phyloP scores from a whole-genome alignment of 2,797 vertebrate genomes.

The Trachurus trachurus region DNA sequence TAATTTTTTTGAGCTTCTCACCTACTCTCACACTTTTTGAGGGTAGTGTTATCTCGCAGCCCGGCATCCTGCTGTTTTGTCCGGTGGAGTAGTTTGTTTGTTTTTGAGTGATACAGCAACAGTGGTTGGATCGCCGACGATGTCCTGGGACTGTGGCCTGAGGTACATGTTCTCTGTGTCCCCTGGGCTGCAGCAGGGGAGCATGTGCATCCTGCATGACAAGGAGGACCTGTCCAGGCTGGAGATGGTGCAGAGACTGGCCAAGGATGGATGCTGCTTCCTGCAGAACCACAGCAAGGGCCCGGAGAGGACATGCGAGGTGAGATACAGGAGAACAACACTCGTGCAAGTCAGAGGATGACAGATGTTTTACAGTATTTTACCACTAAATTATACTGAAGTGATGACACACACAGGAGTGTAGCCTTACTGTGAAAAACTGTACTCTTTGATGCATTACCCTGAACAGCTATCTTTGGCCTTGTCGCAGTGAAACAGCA shows the following conservation, averaged over 20 bases:
- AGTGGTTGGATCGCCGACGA: constrained; percentile 53
- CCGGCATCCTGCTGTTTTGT: constrained; percentile 15
- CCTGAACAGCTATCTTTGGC: constrained; percentile 10
- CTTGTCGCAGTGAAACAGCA: constrained; percentile 2
- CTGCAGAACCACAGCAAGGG: constrained; percentile 89
- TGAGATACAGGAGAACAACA: constrained; percentile 63
- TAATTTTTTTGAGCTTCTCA: constrained; percentile 23
- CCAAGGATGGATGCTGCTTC: constrained; percentile 93
- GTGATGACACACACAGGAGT: not conserved
- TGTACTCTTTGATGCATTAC: constrained; percentile 1
- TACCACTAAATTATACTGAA: not conserved
- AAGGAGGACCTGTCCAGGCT: constrained; percentile 92
- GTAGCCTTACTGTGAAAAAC: not conserved
- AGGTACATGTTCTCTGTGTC: constrained; percentile 94
- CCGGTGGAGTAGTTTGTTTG: not conserved
- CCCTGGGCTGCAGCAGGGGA: constrained; percentile 91
- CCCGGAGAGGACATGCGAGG: constrained; percentile 84
- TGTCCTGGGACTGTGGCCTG: constrained; percentile 98
- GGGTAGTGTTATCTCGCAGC: constrained; percentile 28
- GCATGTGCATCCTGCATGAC: constrained; percentile 89
- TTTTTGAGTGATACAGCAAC: constrained; percentile 9
- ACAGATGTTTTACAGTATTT: not conserved
- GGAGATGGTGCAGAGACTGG: constrained; percentile 94
- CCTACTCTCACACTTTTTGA: constrained; percentile 17
- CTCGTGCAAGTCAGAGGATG: constrained; percentile 9